Conservation (phyloP, 2,888 invertebrate species). For the Erynnis tages region DNA sequence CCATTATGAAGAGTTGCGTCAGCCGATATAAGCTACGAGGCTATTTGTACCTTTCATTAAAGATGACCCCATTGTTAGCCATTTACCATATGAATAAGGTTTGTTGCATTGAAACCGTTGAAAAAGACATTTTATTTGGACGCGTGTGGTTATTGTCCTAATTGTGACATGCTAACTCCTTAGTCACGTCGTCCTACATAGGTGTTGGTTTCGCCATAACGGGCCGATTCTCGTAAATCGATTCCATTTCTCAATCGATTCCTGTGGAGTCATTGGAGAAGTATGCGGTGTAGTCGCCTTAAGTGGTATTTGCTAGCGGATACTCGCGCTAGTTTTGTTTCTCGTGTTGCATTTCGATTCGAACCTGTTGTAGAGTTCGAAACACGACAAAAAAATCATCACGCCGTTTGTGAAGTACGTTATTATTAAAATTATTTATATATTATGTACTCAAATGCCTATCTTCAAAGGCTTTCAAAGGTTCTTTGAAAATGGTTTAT, state of each 20-base stretch:
- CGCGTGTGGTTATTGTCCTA: background rate
- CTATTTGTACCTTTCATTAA: conserved; percentile 1
- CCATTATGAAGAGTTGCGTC: conserved; percentile 13
- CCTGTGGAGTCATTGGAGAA: conserved; percentile 19
- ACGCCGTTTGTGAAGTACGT: no score
- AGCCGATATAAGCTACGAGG: background rate
- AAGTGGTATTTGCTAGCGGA: conserved; percentile 28
- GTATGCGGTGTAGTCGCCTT: conserved; percentile 32
- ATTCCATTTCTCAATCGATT: conserved; percentile 16
- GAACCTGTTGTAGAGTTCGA: conserved; percentile 22
- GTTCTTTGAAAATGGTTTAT: no score
- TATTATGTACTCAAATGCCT: no score
- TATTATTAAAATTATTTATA: no score
- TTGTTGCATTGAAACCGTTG: no score
- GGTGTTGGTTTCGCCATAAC: conserved; percentile 19
- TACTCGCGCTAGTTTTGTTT: conserved; percentile 10
- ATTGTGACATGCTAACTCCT: conserved; percentile 11
- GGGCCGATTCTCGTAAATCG: background rate
- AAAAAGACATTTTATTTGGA: background rate
- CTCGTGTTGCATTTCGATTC: conserved; percentile 13
- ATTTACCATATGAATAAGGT: background rate
- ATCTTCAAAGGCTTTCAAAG: no score
- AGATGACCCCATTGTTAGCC: background rate
- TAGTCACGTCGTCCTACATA: background rate
- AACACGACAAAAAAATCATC: no score